These are phyloP conservation scores for Cebidichthys violaceus DNA, from an alignment of 2,113 vertebrate species.

Conservation along the genomic window DNA sequence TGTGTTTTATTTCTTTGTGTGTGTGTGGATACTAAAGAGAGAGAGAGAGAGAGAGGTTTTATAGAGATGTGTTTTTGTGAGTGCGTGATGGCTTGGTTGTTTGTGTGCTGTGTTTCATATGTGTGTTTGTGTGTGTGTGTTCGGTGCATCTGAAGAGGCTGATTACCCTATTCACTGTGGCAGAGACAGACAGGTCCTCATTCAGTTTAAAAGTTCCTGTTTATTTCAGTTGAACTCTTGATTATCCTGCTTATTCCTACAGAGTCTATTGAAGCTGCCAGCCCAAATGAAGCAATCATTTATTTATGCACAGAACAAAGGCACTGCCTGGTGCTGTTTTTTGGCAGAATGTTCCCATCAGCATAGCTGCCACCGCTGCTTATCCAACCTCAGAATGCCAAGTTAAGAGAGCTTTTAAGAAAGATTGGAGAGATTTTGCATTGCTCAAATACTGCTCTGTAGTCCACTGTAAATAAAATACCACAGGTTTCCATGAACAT, in stretches of 20 bases:
- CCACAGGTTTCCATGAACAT: conserved; percentile 1
- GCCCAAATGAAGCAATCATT: conserved; percentile 78
- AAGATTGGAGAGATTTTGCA: conserved; percentile 51
- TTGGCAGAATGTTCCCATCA: conserved; percentile 72
- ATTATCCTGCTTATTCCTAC: conserved; percentile 74
- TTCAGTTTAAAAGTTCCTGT: conserved; percentile 74
- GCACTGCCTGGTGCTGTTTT: conserved; percentile 73
- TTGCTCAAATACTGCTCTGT: conserved; percentile 45
- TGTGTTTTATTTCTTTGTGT: conserved; percentile 42
- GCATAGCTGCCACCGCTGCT: conserved; percentile 64
- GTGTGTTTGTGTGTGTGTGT: conserved; percentile 18
- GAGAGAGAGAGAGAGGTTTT: conserved; percentile 20
- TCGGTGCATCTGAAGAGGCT: conserved; percentile 66
- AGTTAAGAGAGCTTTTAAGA: conserved; percentile 62
- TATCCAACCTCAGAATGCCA: conserved; percentile 58
- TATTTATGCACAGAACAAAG: conserved; percentile 78
- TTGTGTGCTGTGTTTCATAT: conserved; percentile 33
- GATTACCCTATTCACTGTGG: conserved; percentile 65
- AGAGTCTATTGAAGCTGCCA: conserved; percentile 71
- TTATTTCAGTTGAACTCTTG: conserved; percentile 73
- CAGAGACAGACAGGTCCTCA: conserved; percentile 71
- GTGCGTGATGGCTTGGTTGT: conserved; percentile 24
- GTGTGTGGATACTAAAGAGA: conserved; percentile 47
- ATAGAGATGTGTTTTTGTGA: conserved; percentile 34
- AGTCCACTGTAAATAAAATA: conserved; percentile 12